Evolutionary conservation across 1,140 invertebrate species (phyloP), one percentile per base, ranked within the genome.

Genomic region (Eupeodes corollae): DNA sequence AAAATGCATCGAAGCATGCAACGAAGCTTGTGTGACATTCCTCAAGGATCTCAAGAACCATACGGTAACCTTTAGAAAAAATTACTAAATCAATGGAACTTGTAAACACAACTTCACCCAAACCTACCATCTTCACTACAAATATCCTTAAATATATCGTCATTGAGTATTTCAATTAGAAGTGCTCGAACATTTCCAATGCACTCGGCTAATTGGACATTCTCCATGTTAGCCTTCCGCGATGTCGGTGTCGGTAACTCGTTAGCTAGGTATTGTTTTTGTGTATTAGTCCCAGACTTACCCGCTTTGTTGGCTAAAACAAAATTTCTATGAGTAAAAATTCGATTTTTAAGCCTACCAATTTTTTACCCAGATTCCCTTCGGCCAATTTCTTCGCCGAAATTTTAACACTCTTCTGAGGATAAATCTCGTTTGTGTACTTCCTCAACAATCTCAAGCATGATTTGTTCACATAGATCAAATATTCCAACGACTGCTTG

Each of bases 1-100:
- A 97, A 71, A 97, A 97, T 1, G 90, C 90, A 70, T 96, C 90
- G 61, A 93, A 97, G 68, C 92, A 95, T 3, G 83, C 74, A 3
- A 91, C 84, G 64, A 95, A 92, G 10, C 91, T 93, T 44, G 82
- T 77, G 56, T 95, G 88, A 57, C 88, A 91, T 59, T 96, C 91
- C 26, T 89, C 84, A 12, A 97, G 69, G 47, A 97, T 85, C 33
- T 79, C 76, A 26, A 73, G 72, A 0, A 76, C 79, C 71, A 84
- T 71, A 50, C 77, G 69, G n/a, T 74, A 57, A 6, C 72, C 71
- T 57, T 61, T 46, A 63, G 8, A 62, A 56, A 34, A 63, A 63
- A 34, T 38, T 30, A 21, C 33, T 21, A 37, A 10, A 45, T 40
- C 40, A 38, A 18, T 6, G 31, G 6, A 16, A 47, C n/a, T 16